Conservation (phyloP, 2,113 vertebrate species). For the Sclerurus mexicanus region DNA sequence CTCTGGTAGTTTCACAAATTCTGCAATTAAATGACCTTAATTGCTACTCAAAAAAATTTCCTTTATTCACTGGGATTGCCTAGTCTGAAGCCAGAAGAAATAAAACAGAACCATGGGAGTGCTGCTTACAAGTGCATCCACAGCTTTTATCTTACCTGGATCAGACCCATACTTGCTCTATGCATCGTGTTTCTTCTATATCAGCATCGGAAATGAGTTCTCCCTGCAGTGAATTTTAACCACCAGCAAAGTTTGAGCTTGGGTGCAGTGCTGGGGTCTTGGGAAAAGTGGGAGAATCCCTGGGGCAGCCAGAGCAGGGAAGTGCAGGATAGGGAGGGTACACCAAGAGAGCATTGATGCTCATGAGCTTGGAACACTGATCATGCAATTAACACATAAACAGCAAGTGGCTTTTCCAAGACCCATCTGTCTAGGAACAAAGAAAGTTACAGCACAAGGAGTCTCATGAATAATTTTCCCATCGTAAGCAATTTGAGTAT, state of each 20-base stretch:
- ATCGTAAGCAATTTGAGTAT: no score
- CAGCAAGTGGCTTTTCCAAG: background rate
- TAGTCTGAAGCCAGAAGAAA: background rate
- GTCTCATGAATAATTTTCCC: background rate
- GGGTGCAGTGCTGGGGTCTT: rapidly evolving
- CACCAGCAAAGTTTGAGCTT: background rate
- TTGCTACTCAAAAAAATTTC: background rate
- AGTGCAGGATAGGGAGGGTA: background rate
- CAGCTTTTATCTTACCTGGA: background rate
- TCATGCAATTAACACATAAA: background rate
- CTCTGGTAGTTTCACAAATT: background rate
- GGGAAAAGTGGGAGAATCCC: rapidly evolving
- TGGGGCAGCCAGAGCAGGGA: background rate
- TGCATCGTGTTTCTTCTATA: background rate
- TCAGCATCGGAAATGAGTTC: background rate
- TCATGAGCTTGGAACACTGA: background rate
- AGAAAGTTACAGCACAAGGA: background rate
- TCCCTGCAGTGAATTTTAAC: background rate
- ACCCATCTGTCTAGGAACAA: no score
- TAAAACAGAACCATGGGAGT: background rate
- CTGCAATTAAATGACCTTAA: background rate
- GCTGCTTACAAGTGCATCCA: background rate
- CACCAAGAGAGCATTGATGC: background rate
- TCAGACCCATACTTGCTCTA: background rate
- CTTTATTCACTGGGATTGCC: background rate